Percentiles rank a stretch among this genome's conserved stretches.
Evolutionary conservation across 2,113 vertebrate species (phyloP).

Genomic region (Sitta europaea): DNA sequence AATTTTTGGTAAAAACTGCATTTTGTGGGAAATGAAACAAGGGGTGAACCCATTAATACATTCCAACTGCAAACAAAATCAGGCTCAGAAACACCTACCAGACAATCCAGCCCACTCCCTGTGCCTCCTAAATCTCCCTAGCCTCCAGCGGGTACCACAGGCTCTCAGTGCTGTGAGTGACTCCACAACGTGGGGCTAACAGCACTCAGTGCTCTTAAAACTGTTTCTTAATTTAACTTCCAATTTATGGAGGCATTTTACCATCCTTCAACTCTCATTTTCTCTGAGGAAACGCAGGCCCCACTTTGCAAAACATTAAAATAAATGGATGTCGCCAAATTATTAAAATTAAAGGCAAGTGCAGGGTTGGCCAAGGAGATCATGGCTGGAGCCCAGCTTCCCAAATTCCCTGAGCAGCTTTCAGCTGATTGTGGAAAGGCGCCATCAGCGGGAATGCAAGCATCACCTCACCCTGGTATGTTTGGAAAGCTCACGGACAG

Average conservation of each 20-base stretch:
- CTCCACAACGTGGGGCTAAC: neutral
- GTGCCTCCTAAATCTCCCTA: neutral
- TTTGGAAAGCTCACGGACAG: neutral
- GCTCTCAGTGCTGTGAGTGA: neutral
- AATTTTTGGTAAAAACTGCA: neutral
- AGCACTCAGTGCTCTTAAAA: neutral
- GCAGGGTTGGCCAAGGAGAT: neutral
- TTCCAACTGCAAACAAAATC: neutral
- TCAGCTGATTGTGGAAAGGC: neutral
- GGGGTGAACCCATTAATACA: neutral
- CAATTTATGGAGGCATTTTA: slow-evolving; percentile 31
- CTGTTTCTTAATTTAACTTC: neutral
- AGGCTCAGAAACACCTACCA: neutral
- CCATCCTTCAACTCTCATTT: slow-evolving; percentile 40
- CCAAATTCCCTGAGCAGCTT: slow-evolving; percentile 7
- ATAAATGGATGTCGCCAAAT: slow-evolving; percentile 32
- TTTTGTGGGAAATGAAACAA: neutral
- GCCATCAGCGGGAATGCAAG: neutral
- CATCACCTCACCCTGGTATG: slow-evolving; percentile 7
- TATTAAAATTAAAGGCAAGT: slow-evolving; percentile 44
- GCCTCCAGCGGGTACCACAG: neutral
- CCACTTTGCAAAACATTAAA: neutral
- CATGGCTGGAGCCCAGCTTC: slow-evolving; percentile 28
- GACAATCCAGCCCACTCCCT: neutral
- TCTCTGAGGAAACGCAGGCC: slow-evolving; percentile 6